Evolutionary conservation across 2,797 vertebrate genomes (phyloP), one percentile per base, ranked within the genome.

Genomic region (Myripristis jacobus): DNA sequence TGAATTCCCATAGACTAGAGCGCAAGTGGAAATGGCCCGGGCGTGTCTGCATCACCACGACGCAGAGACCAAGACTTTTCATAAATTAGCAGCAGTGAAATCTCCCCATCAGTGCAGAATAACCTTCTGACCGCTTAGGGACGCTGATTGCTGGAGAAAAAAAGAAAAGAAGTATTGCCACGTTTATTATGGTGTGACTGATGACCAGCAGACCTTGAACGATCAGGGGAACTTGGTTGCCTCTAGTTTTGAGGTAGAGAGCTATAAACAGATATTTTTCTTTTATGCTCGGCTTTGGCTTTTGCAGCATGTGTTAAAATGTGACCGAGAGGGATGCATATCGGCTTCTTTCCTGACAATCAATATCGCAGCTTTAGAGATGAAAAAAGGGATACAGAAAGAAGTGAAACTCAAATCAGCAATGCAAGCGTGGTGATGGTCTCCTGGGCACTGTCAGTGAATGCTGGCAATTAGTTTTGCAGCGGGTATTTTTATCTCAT

Each of bases 11-110:
- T 80, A 67, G 76, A 83, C 62, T 62, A 21, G 82, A 70, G 83
- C 51, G 71, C 72, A 46, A 63, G 72, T 74, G 56, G 58, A 73
- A 85, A 83, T 67, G 79, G 75, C 72, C 85, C 89, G 88, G 92
- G 91, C 62, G 92, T 93, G 91, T 93, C 91, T 90, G 86, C 78
- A 85, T 90, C 86, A 88, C 83, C 81, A 87, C 72, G 52, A 89
- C 31, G 59, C 81, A 72, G 56, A 84, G 65, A 77, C 38, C 36
- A 38, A 71, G 70, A 78, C 74, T 86, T n/a, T 85, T 80, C 65
- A 69, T 60, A 80, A 84, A 85, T 86, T 81, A 84, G 77, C 76
- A 82, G 75, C 70, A 61, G 71, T 73, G 75, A 75, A 69, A 81
- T 47, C 31, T 62, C 80, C 52, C 73, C 48, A 73, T 57, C 75